Evolutionary conservation across 2,888 invertebrate genomes (phyloP), one percentile per base, ranked within the genome.

Genomic region (Nesidiocoris tenuis): DNA sequence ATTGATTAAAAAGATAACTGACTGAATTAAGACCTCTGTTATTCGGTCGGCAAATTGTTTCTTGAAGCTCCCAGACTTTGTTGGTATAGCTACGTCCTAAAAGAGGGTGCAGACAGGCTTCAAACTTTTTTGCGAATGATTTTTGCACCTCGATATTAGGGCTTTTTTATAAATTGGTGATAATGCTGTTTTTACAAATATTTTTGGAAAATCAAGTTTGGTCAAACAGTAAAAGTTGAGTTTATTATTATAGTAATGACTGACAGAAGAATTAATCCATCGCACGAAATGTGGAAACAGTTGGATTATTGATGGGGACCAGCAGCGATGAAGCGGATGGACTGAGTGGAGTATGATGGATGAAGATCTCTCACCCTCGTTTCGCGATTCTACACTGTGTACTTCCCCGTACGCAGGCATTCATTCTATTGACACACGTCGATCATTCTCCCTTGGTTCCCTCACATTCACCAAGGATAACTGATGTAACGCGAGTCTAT

Each of bases 261-360:
- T 71, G 71, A 71, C 71, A 71, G 61, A 61, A 25, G 71, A 57
- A 71, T 71, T 71, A 71, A 59, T 71, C 56, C 55, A 67, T 67
- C 56, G 55, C 55, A 56, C 22, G 67, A 56, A 55, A 67, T 55
- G 67, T 39, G 67, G n/a, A 54, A 67, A 67, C 67, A 67, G 55
- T 22, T 55, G 67, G 17, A 67, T 67, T 67, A 67, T 67, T 67
- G 67, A 67, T 67, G 67, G 23, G 12, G 21, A 21, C 54, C 19
- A 22, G 55, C 55, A 39, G 39, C 39, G 39, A 3, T 39, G 39
- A 39, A 39, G 3, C 39, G 39, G 39, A 39, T 39, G 39, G 39
- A 39, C 39, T 39, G 39, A 39, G 12, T 12, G 39, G 39, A 39
- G 39, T 39, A 39, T 39, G 39, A 39, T 39, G 12, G 12, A 39